Evolutionary conservation across 1,140 invertebrate species (phyloP).

Genomic region (Listronotus bonariensis): DNA sequence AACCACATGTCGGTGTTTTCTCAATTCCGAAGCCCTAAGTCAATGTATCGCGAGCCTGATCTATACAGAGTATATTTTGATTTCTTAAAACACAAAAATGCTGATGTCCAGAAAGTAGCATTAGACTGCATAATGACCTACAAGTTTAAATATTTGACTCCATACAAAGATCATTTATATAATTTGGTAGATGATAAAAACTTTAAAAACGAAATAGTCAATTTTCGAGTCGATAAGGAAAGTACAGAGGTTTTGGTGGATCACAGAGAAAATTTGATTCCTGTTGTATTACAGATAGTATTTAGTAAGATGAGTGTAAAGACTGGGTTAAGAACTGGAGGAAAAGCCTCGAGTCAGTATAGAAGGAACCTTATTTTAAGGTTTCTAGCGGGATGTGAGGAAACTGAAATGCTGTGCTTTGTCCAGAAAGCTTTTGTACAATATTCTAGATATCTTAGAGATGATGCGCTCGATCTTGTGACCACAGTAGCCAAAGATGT

Average conservation of each 20-base stretch:
- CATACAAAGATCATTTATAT: constrained; percentile 78
- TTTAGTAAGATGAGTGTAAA: constrained; percentile 88
- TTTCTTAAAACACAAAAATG: constrained; percentile 77
- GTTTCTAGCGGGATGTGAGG: constrained; percentile 80
- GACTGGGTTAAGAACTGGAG: constrained; percentile 70
- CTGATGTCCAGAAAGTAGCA: constrained; percentile 79
- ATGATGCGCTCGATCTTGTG: constrained; percentile 58
- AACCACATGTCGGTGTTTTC: constrained; percentile 77
- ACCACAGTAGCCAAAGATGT: constrained; percentile 57
- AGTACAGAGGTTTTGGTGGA: constrained; percentile 69
- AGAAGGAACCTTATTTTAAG: constrained; percentile 78
- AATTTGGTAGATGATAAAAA: constrained; percentile 84
- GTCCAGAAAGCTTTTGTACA: constrained; percentile 82
- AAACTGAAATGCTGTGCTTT: constrained; percentile 79
- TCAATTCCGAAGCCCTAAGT: constrained; percentile 80
- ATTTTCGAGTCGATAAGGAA: constrained; percentile 77
- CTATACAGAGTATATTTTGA: constrained; percentile 77
- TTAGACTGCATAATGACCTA: constrained; percentile 85
- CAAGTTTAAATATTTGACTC: constrained; percentile 74
- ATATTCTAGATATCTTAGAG: constrained; percentile 67
- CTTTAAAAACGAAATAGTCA: constrained; percentile 80
- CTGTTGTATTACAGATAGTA: constrained; percentile 82
- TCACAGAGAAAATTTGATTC: constrained; percentile 76
- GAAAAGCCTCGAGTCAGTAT: constrained; percentile 70
- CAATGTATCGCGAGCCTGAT: constrained; percentile 74